phyloP scores from a whole-genome alignment of 1,140 invertebrate species.

The Drosophila prosaltans region DNA sequence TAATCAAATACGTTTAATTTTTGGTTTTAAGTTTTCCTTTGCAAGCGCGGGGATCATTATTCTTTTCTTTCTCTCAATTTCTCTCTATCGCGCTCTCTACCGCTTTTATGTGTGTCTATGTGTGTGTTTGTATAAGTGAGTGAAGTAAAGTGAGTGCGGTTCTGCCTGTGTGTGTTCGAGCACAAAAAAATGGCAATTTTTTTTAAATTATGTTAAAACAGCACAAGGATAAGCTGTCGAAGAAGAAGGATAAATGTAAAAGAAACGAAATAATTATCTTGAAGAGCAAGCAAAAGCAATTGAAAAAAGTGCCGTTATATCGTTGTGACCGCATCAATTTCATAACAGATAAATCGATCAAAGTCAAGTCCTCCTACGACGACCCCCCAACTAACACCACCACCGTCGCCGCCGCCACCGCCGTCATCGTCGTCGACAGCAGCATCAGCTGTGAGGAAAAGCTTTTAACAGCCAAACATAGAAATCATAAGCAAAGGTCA shows the following conservation, averaged over 20 bases:
- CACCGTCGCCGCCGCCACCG: conserved; percentile 42
- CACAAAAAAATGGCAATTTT: conserved; percentile 62
- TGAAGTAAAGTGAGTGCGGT: conserved; percentile 11
- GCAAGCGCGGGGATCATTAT: conserved; percentile 16
- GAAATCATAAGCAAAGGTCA: conserved; percentile 56
- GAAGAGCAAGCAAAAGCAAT: conserved; percentile 18
- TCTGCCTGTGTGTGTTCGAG: conserved; percentile 25
- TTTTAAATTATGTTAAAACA: conserved; percentile 62
- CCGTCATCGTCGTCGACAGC: conserved; percentile 23
- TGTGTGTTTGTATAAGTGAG: conserved; percentile 35
- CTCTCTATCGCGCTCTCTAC: conserved; percentile 23
- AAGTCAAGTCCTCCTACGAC: conserved; percentile 47
- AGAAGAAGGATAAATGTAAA: conserved; percentile 19
- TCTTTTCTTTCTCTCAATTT: conserved; percentile 8
- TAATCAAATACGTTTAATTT: conserved; percentile 32
- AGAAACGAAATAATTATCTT: conserved; percentile 20
- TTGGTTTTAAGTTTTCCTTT: conserved; percentile 41
- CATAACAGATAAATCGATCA: conserved; percentile 74
- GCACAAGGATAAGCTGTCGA: conserved; percentile 25
- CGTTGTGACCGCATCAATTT: conserved; percentile 56
- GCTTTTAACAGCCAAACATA: conserved; percentile 43
- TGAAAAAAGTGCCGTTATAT: conserved; percentile 12
- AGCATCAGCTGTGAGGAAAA: conserved; percentile 40
- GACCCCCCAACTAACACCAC: conserved; percentile 35
- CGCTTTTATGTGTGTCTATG: conserved; percentile 31